Conservation (phyloP, 2,113 vertebrate species). For the Trematocara variabile region DNA sequence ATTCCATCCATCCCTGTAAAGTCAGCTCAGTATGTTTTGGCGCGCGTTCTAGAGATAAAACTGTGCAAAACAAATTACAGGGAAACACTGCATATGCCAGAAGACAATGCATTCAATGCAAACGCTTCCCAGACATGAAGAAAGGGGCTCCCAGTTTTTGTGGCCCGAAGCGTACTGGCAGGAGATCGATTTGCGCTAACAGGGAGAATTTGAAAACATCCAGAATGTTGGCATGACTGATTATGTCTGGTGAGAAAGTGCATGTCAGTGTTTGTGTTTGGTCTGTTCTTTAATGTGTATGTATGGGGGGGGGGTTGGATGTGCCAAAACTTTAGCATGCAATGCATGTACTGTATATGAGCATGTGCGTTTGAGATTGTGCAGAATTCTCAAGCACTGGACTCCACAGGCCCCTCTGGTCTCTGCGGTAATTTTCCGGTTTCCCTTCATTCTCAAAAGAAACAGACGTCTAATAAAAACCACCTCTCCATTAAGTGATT, state of each 20-base stretch:
- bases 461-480: conserved; percentile 60
- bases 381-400: background rate
- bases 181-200: conserved; percentile 17
- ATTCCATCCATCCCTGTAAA: background rate
- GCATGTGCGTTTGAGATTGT: background rate
- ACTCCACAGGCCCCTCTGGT: conserved; percentile 22
- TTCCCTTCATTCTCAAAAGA: conserved; percentile 32
- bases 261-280: background rate
- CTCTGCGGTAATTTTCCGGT: conserved; percentile 15
- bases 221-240: conserved; percentile 25
- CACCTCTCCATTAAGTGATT: conserved; percentile 56
- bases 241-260: conserved; percentile 14
- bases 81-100: conserved; percentile 20
- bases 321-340: conserved; percentile 27
- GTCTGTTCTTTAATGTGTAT: background rate
- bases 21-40: conserved; percentile 38
- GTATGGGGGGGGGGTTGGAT: background rate
- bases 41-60: conserved; percentile 7
- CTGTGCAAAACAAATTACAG: conserved; percentile 39
- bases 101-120: conserved; percentile 13
- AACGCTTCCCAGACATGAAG: conserved; percentile 45
- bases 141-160: conserved; percentile 19
- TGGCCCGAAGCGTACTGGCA: conserved; percentile 6
- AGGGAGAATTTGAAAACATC: conserved; percentile 20
- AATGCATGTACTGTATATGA: background rate